Conservation (phyloP, 2,113 vertebrate species). For the Myotis davidii region DNA sequence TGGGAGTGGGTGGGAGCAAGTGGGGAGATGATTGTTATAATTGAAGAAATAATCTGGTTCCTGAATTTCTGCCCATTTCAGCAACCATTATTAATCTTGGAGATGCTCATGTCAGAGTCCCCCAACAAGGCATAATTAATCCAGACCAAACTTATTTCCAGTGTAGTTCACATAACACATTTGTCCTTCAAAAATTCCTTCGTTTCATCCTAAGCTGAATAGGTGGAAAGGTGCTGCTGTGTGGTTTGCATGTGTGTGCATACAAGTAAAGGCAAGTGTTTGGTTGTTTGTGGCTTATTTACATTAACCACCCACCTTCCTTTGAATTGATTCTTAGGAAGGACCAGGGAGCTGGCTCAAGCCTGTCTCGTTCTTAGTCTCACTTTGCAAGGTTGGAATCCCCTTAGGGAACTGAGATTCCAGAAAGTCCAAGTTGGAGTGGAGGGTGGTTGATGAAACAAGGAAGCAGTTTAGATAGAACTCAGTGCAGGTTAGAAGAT, state of each 20-base stretch:
- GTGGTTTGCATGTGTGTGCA: background rate
- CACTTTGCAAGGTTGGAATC: background rate
- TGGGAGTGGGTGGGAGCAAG: background rate
- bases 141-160: background rate
- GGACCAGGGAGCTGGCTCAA: background rate
- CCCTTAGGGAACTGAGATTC: background rate
- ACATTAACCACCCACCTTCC: background rate
- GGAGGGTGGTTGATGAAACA: background rate
- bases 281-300: constrained; percentile 6
- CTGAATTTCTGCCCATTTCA: background rate
- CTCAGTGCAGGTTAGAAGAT: background rate
- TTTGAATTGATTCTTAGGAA: constrained; percentile 21
- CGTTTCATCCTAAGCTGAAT: background rate
- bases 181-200: background rate
- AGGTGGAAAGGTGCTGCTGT: background rate
- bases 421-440: background rate
- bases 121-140: background rate
- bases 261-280: background rate
- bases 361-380: background rate
- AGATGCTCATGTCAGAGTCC: background rate
- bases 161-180: background rate
- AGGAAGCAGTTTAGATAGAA: background rate
- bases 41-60: constrained; percentile 17
- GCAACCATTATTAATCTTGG: constrained; percentile 10
- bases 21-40: background rate